phyloP scores from a whole-genome alignment of 2,888 invertebrate species.

The Parasteatoda lunata region DNA sequence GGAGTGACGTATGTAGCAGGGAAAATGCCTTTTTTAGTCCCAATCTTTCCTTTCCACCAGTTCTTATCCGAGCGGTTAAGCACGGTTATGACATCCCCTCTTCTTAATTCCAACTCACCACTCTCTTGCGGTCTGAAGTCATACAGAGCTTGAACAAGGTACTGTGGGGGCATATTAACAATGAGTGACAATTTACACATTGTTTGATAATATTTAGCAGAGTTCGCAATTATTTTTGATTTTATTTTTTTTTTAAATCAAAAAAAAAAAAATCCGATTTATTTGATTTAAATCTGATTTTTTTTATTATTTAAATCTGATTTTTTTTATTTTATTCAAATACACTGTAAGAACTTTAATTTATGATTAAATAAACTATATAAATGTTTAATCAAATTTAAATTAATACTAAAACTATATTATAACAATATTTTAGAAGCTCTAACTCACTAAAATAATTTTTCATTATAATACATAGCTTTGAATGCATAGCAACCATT shows the following conservation, averaged over 20 bases:
- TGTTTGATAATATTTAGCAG: not conserved
- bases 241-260: not conserved
- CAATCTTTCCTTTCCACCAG: slow-evolving; percentile 96
- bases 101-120: slow-evolving; percentile 96
- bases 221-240: not conserved
- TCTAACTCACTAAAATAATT: too few relatives aligned
- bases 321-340: too few relatives aligned
- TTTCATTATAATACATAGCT: too few relatives aligned
- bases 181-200: not conserved
- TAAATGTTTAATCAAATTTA: too few relatives aligned
- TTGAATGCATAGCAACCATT: too few relatives aligned
- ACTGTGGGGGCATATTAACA: slow-evolving; percentile 78
- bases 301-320: too few relatives aligned
- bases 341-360: too few relatives aligned
- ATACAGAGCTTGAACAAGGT: slow-evolving; percentile 96
- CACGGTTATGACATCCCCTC: slow-evolving; percentile 98
- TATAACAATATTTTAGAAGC: too few relatives aligned
- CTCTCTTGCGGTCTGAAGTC: slow-evolving; percentile 98
- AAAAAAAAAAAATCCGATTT: too few relatives aligned
- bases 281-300: too few relatives aligned
- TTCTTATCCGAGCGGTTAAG: slow-evolving; percentile 92
- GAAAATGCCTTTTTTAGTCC: slow-evolving; percentile 95
- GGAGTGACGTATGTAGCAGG: slow-evolving; percentile 98
- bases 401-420: too few relatives aligned
- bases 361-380: too few relatives aligned